Conservation (phyloP, 2,888 invertebrate species). For the Eupithecia vulgata region DNA sequence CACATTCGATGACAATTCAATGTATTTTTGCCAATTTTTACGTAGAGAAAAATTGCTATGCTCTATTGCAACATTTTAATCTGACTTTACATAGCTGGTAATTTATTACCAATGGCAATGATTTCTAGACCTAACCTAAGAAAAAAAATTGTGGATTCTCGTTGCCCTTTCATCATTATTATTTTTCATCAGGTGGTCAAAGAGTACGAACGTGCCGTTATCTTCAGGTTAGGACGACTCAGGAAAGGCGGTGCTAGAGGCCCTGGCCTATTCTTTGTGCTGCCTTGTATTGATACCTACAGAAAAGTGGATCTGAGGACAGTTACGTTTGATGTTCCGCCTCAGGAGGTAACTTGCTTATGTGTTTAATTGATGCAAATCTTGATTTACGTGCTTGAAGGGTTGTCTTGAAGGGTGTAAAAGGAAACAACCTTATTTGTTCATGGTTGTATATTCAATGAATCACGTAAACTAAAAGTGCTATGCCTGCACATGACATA, state of each 20-base stretch:
- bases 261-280: constrained; percentile 95
- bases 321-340: constrained; percentile 97
- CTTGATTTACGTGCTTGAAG: too few relatives aligned
- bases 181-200: constrained; percentile 86
- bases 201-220: constrained; percentile 94
- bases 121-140: neutral
- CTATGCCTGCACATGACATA: too few relatives aligned
- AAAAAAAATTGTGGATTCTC: neutral
- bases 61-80: neutral
- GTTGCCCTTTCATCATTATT: neutral
- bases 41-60: too few relatives aligned
- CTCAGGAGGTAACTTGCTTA: constrained; percentile 90
- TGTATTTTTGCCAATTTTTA: too few relatives aligned
- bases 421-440: too few relatives aligned
- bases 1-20: too few relatives aligned
- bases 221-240: constrained; percentile 93
- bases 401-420: too few relatives aligned
- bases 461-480: too few relatives aligned
- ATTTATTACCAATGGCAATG: neutral
- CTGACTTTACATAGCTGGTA: neutral
- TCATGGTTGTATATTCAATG: too few relatives aligned
- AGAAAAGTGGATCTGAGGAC: constrained; percentile 96
- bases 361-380: neutral
- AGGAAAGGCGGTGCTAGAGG: constrained; percentile 91
- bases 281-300: constrained; percentile 97